Evolutionary conservation across 2,797 vertebrate genomes (phyloP).

Genomic region (Pipistrellus pipistrellus): DNA sequence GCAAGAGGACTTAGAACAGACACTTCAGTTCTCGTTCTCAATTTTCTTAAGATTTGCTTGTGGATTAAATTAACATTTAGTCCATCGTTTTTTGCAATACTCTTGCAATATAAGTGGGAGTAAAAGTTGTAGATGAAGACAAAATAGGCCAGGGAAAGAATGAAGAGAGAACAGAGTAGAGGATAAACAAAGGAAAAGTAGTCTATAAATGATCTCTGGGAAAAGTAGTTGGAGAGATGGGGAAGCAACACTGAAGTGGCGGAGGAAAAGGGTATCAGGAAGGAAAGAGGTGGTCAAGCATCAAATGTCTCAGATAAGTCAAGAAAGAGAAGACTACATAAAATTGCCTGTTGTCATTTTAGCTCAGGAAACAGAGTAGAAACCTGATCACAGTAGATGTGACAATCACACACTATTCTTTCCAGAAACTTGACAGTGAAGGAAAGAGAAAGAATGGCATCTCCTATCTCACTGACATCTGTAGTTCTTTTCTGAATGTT

Average conservation of each 20-base stretch:
- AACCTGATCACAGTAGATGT: background rate
- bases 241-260: background rate
- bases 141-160: background rate
- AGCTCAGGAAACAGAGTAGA: background rate
- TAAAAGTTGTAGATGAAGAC: background rate
- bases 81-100: background rate
- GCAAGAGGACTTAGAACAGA: background rate
- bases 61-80: background rate
- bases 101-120: background rate
- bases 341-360: background rate
- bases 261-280: background rate
- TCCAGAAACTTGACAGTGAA: background rate
- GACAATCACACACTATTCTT: background rate
- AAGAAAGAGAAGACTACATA: background rate
- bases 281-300: background rate
- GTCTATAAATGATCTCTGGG: background rate
- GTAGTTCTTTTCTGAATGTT: background rate
- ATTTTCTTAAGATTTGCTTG: background rate
- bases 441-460: background rate
- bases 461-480: background rate
- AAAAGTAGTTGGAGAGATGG: background rate
- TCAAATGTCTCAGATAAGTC: background rate
- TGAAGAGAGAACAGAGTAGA: background rate
- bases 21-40: background rate
- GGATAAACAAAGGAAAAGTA: background rate